These are phyloP conservation scores for Drepanosiphum platanoidis DNA, from an alignment of 2,888 invertebrate genomes.

Conservation along the genomic window DNA sequence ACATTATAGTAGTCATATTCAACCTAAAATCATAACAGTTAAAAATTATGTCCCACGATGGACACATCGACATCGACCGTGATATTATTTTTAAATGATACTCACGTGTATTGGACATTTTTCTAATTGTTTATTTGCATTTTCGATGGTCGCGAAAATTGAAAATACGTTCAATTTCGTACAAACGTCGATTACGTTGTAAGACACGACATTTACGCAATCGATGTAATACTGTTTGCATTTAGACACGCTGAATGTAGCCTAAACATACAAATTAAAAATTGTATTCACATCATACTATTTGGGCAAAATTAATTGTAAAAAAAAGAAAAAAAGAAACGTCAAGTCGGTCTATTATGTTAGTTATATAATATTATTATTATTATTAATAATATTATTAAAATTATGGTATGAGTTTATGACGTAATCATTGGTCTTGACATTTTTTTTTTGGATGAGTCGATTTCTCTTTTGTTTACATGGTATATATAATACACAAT, in stretches of 20 bases:
- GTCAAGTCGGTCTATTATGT: too few species aligned
- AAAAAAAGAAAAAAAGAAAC: too few species aligned
- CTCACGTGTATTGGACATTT: not conserved
- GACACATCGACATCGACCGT: not conserved
- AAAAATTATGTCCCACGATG: not conserved
- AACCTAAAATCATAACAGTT: not conserved
- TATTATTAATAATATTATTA: not conserved
- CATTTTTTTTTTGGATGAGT: too few species aligned
- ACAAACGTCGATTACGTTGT: not conserved
- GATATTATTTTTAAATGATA: not conserved
- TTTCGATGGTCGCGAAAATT: not conserved
- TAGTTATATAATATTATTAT: too few species aligned
- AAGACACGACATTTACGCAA: conserved; percentile 6
- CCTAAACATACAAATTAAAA: not conserved
- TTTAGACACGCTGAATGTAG: not conserved
- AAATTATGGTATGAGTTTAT: not conserved
- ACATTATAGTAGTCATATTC: too few species aligned
- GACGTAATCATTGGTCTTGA: too few species aligned
- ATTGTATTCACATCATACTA: too few species aligned
- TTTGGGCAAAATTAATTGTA: too few species aligned
- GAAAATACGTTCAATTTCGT: not conserved
- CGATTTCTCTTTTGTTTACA: too few species aligned
- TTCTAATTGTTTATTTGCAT: not conserved
- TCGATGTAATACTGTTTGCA: conserved; percentile 9
- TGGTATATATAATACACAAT: too few species aligned